Percentiles rank a stretch among this genome's conserved stretches.
Evolutionary conservation across 1,140 invertebrate genomes (phyloP).

Genomic region (Andricus grossulariae): DNA sequence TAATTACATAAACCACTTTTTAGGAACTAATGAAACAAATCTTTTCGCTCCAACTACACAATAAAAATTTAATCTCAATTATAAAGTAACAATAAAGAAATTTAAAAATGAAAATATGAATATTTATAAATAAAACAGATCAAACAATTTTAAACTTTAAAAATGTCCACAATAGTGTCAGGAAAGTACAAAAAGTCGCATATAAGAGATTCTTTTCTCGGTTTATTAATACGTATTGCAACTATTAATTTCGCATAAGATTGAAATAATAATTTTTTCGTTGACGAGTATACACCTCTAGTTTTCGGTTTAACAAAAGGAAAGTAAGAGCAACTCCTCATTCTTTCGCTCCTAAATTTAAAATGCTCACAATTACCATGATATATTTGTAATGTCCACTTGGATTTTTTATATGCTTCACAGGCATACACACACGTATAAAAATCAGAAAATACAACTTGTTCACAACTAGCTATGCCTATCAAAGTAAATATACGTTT

Average conservation of each 20-base stretch:
- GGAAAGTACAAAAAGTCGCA: background rate
- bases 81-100: too few species aligned
- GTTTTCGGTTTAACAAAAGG: conserved; percentile 16
- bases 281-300: background rate
- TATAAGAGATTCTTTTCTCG: conserved; percentile 2
- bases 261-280: background rate
- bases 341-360: background rate
- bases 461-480: conserved; percentile 38
- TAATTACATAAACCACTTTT: too few species aligned
- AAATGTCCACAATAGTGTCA: background rate
- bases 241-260: conserved; percentile 30
- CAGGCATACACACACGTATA: conserved; percentile 39
- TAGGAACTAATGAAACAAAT: too few species aligned
- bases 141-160: too few species aligned
- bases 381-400: conserved; percentile 1
- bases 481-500: conserved; percentile 45
- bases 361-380: conserved; percentile 6
- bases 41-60: too few species aligned
- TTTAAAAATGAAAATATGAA: too few species aligned
- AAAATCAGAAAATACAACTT: conserved; percentile 50
- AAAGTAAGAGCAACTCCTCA: conserved; percentile 18
- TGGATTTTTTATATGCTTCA: conserved; percentile 8
- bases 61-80: too few species aligned
- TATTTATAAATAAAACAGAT: too few species aligned
- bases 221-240: conserved; percentile 17